Base-by-base conservation (phyloP, 2,888 invertebrate species). In the Lasioglossum zephyrum region DNA sequence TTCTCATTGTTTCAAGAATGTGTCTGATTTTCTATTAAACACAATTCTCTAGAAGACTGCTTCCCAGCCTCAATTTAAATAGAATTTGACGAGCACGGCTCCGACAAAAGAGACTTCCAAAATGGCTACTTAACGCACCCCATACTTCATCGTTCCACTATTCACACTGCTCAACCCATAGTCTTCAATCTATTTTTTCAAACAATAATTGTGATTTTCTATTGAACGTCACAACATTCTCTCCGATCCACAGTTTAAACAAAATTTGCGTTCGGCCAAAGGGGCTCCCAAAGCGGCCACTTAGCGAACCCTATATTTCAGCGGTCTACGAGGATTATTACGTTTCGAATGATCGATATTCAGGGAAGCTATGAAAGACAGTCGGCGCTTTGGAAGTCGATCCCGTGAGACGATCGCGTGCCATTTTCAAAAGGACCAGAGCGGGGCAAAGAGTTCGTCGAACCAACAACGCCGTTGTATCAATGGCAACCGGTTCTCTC, bases 391-490 rank as follows among this genome's bases (percentile, higher is more conserved):
- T 26, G 73, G 77, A 80, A 73, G 49, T 53, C 60, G 72, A 79
- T 81, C 49, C 49, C 76, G 78, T 60, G 81, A 74, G 49, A 26
- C 41, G 74, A 73, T 87, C 77, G 84, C 73, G 72, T 87, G 87
- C 85, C 73, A 44, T 81, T 85, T 63, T 81, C 80, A 31, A 49
- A 73, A 57, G 73, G 81, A 84, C 81, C 86, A 60, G 70, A 84
- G 72, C 73, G 16, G 31, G 31, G 63, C 76, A 66, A 79, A 73
- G 63, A 66, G 44, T 81, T 82, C 80, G 74, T 31, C 70, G 79
- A 69, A 69, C 79, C 57, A 66, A 16, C 13, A 22, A 63, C 31
- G 63, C 63, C 16, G 31, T 63, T 36, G 39, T 47, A 39, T 69
- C 75, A 72, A 75, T 82, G 66, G 31, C 63, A 73, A 82, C 83